Base-by-base conservation (phyloP, 2,113 vertebrate species). In the Geococcyx californianus region DNA sequence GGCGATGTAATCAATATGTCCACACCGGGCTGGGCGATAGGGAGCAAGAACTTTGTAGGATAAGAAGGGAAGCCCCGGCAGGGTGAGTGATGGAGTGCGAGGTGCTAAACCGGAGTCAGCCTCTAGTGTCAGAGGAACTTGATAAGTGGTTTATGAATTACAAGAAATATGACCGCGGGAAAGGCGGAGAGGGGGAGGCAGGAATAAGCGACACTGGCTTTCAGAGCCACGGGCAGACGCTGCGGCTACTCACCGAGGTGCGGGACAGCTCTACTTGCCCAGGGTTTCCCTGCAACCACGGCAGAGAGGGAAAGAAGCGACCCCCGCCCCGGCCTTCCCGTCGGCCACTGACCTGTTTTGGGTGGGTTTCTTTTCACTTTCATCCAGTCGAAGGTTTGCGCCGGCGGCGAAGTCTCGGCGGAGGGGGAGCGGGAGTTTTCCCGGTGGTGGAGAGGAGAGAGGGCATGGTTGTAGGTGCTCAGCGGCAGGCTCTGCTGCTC, bases 331-430 rank as follows among this genome's bases (percentile, higher is more conserved):
- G 16, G n/a, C 52, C 62, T 67, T 49, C 69, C 55, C 62, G 54
- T 72, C 55, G n/a, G 49, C 86, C 90, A 98, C 98, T 98, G 95
- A 99, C 99, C 99, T 98, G 99, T 99, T 97, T 99, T 99, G 58
- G 99, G 99, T 77, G 99, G 99, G 60, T 99, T 99, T 97, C 99
- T 98, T 97, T 99, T 99, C 47, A 99, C 99, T 98, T 99, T 99
- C 99, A 99, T 99, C 99, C 99, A 99, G 98, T 99, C 99, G 97
- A 99, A 99, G 64, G 99, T 99, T 95, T 99, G 99, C 17, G 99
- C 98, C 64, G 98, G 98, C 67, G 99, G 97, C 29, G 98, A 98
- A 18, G 98, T 98, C 77, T 99, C 99, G 21, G 98, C 97, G 64
- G 99, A 95, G 59, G 99, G 99, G n/a, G 99, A 99, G 68, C 98